phyloP scores from a whole-genome alignment of 2,113 vertebrate genomes.

The Antechinus flavipes region DNA sequence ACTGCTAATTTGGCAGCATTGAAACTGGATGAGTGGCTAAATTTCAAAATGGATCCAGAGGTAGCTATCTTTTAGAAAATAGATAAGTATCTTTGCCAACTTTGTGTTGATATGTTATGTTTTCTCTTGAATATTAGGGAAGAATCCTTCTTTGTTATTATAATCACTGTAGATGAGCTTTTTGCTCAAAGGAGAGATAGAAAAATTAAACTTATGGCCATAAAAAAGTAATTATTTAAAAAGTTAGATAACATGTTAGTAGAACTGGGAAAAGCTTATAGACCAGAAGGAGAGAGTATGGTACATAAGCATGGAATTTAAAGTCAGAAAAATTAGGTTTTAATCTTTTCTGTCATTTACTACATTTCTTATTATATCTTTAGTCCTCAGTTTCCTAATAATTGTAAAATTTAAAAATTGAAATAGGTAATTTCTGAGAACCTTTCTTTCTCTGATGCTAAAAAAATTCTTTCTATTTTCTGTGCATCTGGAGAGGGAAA shows the following conservation, averaged over 20 bases:
- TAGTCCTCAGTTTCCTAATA: background rate
- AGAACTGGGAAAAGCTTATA: background rate
- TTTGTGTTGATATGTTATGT: background rate
- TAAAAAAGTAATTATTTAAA: background rate
- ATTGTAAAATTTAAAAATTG: background rate
- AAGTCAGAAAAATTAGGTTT: background rate
- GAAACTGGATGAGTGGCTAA: constrained; percentile 94
- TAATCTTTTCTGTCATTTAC: background rate
- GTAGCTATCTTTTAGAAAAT: constrained; percentile 78
- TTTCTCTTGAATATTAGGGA: background rate
- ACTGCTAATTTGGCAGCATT: constrained; percentile 84
- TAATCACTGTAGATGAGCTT: background rate
- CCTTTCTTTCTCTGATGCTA: background rate
- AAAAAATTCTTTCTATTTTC: background rate
- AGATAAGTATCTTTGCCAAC: background rate
- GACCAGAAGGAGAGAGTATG: background rate
- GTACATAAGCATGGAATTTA: background rate
- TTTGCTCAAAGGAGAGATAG: background rate
- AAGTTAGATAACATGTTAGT: background rate
- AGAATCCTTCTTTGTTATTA: background rate
- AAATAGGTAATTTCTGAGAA: background rate
- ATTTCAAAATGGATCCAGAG: constrained; percentile 91
- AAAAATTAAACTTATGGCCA: background rate
- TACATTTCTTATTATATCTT: background rate
- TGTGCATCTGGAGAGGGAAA: background rate